These are phyloP conservation scores for Aselliscus stoliczkanus DNA, from an alignment of 2,797 vertebrate genomes.

Conservation along the genomic window DNA sequence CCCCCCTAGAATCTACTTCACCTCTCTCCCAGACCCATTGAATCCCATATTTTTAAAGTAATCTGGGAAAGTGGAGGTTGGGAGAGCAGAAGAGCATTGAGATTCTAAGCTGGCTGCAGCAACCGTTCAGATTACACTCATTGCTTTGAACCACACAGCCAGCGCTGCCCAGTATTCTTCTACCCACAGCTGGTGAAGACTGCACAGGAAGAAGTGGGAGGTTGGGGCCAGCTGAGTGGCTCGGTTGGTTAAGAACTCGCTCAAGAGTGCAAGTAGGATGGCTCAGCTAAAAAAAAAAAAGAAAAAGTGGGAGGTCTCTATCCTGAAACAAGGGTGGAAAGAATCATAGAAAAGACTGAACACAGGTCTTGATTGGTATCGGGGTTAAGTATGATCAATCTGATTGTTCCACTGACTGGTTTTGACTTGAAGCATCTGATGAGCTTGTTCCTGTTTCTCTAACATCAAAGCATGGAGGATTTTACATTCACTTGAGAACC, in stretches of 20 bases:
- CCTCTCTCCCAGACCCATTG: conserved; percentile 72
- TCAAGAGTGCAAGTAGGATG: too few species aligned
- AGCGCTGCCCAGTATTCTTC: conserved; percentile 86
- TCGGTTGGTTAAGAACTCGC: too few species aligned
- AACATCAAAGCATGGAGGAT: conserved; percentile 87
- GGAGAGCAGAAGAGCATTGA: conserved; percentile 33
- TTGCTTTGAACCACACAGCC: conserved; percentile 85
- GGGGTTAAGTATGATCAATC: conserved; percentile 91
- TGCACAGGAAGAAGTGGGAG: conserved; percentile 41
- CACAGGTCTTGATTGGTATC: conserved; percentile 89
- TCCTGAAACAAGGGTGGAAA: conserved; percentile 77
- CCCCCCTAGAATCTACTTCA: conserved; percentile 81
- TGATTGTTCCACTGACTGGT: conserved; percentile 92
- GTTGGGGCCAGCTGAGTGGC: too few species aligned
- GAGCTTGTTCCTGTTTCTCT: conserved; percentile 90
- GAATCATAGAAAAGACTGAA: conserved; percentile 85
- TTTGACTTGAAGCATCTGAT: conserved; percentile 88
- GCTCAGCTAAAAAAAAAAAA: too few species aligned
- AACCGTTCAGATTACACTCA: conserved; percentile 78
- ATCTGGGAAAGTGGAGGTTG: background rate
- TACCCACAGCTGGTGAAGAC: conserved; percentile 84
- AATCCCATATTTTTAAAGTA: conserved; percentile 66
- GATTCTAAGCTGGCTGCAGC: conserved; percentile 36
- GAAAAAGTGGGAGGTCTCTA: conserved; percentile 47
- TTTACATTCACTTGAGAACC: conserved; percentile 89